A percentile compares a stretch with the other conserved stretches of the same genome.
These are phyloP conservation scores for Andrena camellia DNA, from an alignment of 2,888 invertebrate genomes.

Conservation along the genomic window DNA sequence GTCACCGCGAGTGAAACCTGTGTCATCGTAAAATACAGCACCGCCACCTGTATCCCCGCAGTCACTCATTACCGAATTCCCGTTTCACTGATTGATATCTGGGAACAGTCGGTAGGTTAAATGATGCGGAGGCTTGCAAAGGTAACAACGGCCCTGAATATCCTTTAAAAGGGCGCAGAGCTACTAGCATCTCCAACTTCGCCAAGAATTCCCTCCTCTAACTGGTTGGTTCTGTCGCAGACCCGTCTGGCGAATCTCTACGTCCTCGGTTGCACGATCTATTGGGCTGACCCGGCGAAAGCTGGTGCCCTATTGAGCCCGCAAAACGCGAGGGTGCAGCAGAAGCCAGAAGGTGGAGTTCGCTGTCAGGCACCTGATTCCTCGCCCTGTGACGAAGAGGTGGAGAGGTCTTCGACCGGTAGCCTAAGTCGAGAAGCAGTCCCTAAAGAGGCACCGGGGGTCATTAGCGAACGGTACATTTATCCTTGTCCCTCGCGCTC, in stretches of 20 bases:
- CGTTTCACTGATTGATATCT: slow-evolving; percentile 28
- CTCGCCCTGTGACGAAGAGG: slow-evolving; percentile 64
- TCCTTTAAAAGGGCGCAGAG: too few relatives aligned
- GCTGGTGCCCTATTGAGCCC: slow-evolving; percentile 28
- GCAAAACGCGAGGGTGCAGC: slow-evolving; percentile 53
- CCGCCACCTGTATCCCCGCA: slow-evolving; percentile 10
- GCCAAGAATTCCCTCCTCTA: neutral
- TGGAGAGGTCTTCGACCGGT: slow-evolving; percentile 75
- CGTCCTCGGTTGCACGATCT: slow-evolving; percentile 7
- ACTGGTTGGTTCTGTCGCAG: neutral
- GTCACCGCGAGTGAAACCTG: neutral
- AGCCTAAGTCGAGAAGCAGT: slow-evolving; percentile 73
- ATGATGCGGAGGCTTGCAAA: neutral
- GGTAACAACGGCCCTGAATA: neutral
- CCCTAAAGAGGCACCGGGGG: slow-evolving; percentile 74
- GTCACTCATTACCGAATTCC: slow-evolving; percentile 31
- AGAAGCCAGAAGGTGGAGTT: slow-evolving; percentile 72
- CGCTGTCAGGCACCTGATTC: slow-evolving; percentile 71
- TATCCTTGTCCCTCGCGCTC: slow-evolving; percentile 77
- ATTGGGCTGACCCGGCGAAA: slow-evolving; percentile 22
- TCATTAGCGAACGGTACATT: slow-evolving; percentile 80
- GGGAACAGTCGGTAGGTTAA: neutral
- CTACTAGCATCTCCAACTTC: neutral
- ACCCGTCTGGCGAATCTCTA: neutral
- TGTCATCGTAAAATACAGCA: slow-evolving; percentile 12